Evolutionary conservation across 2,888 invertebrate genomes (phyloP).

Genomic region (Xestia c-nigrum): DNA sequence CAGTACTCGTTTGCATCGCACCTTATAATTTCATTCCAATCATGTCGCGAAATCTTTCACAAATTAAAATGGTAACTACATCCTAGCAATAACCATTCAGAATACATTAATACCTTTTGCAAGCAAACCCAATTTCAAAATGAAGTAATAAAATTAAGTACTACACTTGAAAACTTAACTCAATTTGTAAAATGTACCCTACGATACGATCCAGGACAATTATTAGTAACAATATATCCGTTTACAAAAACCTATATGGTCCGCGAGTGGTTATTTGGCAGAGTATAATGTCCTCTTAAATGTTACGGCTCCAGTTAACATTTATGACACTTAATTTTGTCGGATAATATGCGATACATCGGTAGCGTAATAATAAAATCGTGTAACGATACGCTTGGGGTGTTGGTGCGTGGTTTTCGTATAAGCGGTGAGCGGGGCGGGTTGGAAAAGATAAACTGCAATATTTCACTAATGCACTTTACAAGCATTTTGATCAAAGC

Average conservation of each 20-base stretch:
- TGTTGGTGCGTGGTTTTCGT: constrained; percentile 59
- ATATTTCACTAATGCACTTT: not conserved
- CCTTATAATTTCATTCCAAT: constrained; percentile 21
- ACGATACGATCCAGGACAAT: constrained; percentile 51
- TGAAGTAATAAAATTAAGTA: constrained; percentile 63
- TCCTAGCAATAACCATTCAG: constrained; percentile 52
- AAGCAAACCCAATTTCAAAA: constrained; percentile 55
- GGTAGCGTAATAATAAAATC: constrained; percentile 85
- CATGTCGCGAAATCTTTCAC: constrained; percentile 3
- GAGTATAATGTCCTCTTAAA: constrained; percentile 80
- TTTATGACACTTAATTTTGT: constrained; percentile 89
- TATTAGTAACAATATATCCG: constrained; percentile 64
- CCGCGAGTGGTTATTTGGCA: constrained; percentile 74
- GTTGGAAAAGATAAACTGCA: fast-evolving
- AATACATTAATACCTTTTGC: constrained; percentile 34
- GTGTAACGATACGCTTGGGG: constrained; percentile 81
- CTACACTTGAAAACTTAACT: constrained; percentile 40
- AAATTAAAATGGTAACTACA: constrained; percentile 24
- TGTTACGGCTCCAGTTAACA: constrained; percentile 83
- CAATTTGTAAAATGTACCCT: constrained; percentile 54
- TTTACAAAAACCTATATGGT: constrained; percentile 67
- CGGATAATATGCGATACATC: constrained; percentile 78
- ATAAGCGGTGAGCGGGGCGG: constrained; percentile 19
- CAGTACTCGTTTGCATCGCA: constrained; percentile 2
- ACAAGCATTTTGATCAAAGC: not conserved